A percentile compares a stretch with the other conserved stretches of the same genome.
Conservation (phyloP, 2,113 vertebrate genomes). For the Platysternon megacephalum region DNA sequence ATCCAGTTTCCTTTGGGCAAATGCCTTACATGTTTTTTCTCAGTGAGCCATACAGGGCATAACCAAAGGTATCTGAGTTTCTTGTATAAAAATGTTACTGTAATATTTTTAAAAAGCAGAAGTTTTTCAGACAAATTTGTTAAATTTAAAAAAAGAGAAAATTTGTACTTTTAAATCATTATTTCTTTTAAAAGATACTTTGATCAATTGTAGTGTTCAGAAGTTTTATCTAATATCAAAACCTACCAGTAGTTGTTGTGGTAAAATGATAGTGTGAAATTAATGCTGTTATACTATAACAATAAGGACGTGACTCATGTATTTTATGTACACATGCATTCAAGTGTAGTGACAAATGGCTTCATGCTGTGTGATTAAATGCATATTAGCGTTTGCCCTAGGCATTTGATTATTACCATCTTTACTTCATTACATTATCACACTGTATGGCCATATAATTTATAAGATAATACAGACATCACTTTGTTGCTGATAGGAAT, state of each 20-base stretch:
- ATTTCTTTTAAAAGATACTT: slow-evolving; percentile 52
- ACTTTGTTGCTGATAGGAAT: slow-evolving; percentile 90
- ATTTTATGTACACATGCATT: slow-evolving; percentile 86
- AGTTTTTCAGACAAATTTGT: background rate
- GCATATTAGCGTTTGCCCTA: slow-evolving; percentile 89
- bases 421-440: slow-evolving; percentile 90
- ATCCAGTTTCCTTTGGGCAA: slow-evolving; percentile 6
- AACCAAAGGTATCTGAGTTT: slow-evolving; percentile 16
- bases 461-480: slow-evolving; percentile 90
- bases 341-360: slow-evolving; percentile 87
- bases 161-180: background rate
- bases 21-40: background rate
- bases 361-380: slow-evolving; percentile 90
- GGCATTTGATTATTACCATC: slow-evolving; percentile 90
- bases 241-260: slow-evolving; percentile 76
- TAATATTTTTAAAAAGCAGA: background rate
- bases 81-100: background rate
- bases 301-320: slow-evolving; percentile 84
- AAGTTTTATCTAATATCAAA: slow-evolving; percentile 79
- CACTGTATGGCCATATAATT: slow-evolving; percentile 89
- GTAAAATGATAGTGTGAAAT: slow-evolving; percentile 85
- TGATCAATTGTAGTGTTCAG: slow-evolving; percentile 42
- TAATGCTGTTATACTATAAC: slow-evolving; percentile 85
- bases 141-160: slow-evolving; percentile 11
- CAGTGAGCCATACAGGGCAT: background rate